These are phyloP conservation scores for Lordiphosa collinella DNA, from an alignment of 1,140 invertebrate species.

Conservation along the genomic window DNA sequence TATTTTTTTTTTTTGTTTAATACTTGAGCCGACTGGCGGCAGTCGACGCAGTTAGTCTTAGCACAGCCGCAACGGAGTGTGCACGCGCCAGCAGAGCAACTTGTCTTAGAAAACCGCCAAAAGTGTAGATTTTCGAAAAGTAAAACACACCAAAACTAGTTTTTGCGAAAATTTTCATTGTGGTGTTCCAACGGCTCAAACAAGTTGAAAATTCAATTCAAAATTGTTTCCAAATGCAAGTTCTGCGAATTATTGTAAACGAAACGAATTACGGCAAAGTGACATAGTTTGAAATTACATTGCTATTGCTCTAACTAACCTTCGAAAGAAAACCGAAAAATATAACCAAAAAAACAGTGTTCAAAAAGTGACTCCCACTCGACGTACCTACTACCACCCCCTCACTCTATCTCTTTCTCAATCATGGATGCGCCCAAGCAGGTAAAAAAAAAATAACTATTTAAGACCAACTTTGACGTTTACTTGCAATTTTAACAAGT, in stretches of 20 bases:
- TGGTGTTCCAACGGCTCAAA: background rate
- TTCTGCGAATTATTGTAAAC: constrained; percentile 1
- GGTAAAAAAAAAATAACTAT: constrained; percentile 55
- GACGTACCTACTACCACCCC: background rate
- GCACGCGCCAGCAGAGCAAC: constrained; percentile 63
- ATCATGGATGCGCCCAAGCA: constrained; percentile 67
- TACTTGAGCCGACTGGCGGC: constrained; percentile 75
- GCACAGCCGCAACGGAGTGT: constrained; percentile 79
- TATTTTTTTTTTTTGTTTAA: constrained; percentile 58
- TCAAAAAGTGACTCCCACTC: constrained; percentile 16
- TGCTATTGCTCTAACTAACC: constrained; percentile 30
- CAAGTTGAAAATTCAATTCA: background rate
- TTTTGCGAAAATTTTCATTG: constrained; percentile 2
- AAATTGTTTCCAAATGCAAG: constrained; percentile 2
- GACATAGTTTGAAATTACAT: constrained; percentile 16
- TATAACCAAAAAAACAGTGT: constrained; percentile 14
- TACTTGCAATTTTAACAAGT: constrained; percentile 35
- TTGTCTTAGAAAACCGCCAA: background rate
- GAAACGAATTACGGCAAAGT: constrained; percentile 4
- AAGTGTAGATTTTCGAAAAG: background rate
- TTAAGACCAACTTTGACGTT: constrained; percentile 23
- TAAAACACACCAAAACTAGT: background rate
- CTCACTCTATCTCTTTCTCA: constrained; percentile 14
- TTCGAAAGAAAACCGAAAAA: constrained; percentile 35
- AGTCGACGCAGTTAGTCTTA: constrained; percentile 72